Evolutionary conservation across 2,113 vertebrate genomes (phyloP).

Genomic region (Paraplagusia blochii): DNA sequence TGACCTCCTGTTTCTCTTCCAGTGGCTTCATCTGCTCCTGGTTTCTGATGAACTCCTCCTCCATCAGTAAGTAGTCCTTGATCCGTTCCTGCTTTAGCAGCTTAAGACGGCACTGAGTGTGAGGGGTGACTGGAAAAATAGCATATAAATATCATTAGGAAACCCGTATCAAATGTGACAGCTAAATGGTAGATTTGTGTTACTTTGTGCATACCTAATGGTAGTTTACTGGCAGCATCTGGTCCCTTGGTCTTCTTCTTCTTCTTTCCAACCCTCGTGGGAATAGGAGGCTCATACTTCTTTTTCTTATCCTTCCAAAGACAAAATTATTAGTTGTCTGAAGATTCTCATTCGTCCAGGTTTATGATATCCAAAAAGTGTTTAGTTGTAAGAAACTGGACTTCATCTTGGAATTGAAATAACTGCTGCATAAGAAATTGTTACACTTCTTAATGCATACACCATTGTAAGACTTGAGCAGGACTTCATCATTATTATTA

Average conservation of each 20-base stretch:
- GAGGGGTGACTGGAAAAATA: constrained; percentile 85
- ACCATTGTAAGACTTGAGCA: too few relatives aligned
- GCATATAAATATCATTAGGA: too few relatives aligned
- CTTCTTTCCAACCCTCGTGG: constrained; percentile 97
- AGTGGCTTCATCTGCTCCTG: constrained; percentile 99
- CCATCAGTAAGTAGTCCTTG: constrained; percentile 98
- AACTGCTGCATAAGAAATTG: not conserved
- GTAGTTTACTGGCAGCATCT: constrained; percentile 96
- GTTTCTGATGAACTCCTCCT: constrained; percentile 98
- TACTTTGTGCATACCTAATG: constrained; percentile 78
- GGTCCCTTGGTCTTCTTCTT: constrained; percentile 98
- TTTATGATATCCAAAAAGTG: too few relatives aligned
- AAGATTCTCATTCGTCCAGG: too few relatives aligned
- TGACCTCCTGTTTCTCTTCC: constrained; percentile 97
- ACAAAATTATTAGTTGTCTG: too few relatives aligned
- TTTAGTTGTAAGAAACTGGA: too few relatives aligned
- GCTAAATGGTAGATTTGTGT: too few relatives aligned
- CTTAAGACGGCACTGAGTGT: constrained; percentile 96
- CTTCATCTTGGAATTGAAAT: not conserved
- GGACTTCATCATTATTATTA: not conserved
- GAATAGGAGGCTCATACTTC: constrained; percentile 97
- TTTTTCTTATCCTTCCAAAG: constrained; percentile 94
- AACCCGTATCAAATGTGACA: too few relatives aligned
- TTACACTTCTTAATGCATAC: too few relatives aligned
- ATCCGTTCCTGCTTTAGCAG: constrained; percentile 93